Evolutionary conservation across 2,888 invertebrate species (phyloP), one percentile per base, ranked within the genome.

Genomic region (Rotaria macrura): DNA sequence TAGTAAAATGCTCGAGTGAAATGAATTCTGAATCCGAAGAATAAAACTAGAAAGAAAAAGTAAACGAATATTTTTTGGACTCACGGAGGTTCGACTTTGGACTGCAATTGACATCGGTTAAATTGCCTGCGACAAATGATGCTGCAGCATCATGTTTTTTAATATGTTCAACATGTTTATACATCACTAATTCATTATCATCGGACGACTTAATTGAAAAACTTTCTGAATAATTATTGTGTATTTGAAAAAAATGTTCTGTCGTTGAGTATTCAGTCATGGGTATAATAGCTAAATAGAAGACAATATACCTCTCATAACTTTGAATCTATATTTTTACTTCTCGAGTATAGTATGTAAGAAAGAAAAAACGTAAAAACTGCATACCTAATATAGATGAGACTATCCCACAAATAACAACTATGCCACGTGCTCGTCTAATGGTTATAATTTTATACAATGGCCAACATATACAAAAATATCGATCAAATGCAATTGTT

Each of bases 401-500:
- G 20, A 79, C 7, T 23, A 79, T 1, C 12, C 79, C 79, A 43
- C 40, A 79, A 43, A 79, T 10, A 79, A 79, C 14, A 79, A 79
- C 79, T 34, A 79, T n/a, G 6, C 4, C 79, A n/a, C 34, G 79
- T 43, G 43, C 79, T 25, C 79, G 79, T n/a, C 12, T 23, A n/a
- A 79, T 43, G n/a, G 79, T 79, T n/a, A 79, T 79, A 14, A 79
- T 79, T 79, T 79, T 79, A 79, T 79, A 79, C n/a, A 79, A 79
- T 79, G 79, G 79, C 79, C 79, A 79, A 79, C 79, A 79, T 40
- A 79, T 79, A n/a, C 79, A 79, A 43, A 79, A 79, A 79, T 79
- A 79, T 43, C 79, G 43, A 79, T 79, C 79, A n/a, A 79, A 79
- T 79, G 79, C 79, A 43, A 79, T 79, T 25, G 20, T n/a, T 43